Conservation (phyloP, 2,797 vertebrate species). For the Acanthurus leucopareius region DNA sequence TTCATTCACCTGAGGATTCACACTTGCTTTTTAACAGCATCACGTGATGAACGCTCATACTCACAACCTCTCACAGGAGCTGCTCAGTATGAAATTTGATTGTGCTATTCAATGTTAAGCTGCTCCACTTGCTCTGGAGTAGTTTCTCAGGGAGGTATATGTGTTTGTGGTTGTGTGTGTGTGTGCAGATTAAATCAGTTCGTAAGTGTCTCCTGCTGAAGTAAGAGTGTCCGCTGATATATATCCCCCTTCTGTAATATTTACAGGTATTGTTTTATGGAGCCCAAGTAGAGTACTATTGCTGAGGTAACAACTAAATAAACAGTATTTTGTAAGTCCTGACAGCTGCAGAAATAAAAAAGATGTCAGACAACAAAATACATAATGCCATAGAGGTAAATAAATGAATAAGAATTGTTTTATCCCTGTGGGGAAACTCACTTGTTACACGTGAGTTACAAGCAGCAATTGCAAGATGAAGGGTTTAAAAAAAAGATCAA, state of each 20-base stretch:
- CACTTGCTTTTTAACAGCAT: constrained; percentile 12
- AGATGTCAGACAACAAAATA: not conserved
- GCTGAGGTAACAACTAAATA: constrained; percentile 39
- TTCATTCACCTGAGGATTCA: constrained; percentile 51
- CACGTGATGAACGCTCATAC: constrained; percentile 56
- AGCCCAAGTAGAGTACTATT: constrained; percentile 8
- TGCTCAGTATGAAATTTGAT: constrained; percentile 49
- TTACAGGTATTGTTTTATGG: constrained; percentile 45
- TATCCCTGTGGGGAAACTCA: not conserved
- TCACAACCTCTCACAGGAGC: constrained; percentile 41
- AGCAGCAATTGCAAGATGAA: too few relatives aligned
- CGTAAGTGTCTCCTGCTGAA: constrained; percentile 50
- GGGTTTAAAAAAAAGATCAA: too few relatives aligned
- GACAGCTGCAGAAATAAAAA: constrained; percentile 11
- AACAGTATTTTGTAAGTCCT: constrained; percentile 14
- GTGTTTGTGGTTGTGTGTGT: constrained; percentile 23
- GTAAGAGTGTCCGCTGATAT: constrained; percentile 44
- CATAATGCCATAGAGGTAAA: not conserved
- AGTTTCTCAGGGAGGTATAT: constrained; percentile 25
- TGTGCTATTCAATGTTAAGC: constrained; percentile 33
- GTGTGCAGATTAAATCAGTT: constrained; percentile 58
- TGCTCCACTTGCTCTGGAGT: constrained; percentile 34
- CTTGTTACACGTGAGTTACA: too few relatives aligned
- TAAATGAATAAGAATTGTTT: not conserved
- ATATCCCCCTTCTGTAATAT: constrained; percentile 51